Evolutionary conservation across 2,113 vertebrate genomes (phyloP).

Genomic region (Gyps fulvus): DNA sequence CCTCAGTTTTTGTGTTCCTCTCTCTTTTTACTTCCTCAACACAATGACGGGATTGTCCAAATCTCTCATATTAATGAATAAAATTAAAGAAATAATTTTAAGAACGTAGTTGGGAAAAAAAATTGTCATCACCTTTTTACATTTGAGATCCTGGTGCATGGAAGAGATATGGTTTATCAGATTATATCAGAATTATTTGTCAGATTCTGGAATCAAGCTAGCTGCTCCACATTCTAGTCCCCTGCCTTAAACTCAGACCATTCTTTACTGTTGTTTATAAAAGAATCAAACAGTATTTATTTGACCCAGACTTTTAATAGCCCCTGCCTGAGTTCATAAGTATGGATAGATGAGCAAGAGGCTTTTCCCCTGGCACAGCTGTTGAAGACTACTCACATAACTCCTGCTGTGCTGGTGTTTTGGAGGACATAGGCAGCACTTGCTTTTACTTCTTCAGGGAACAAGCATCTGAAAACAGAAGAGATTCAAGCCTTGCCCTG

Average conservation of each 20-base stretch:
- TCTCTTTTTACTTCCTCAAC: background rate
- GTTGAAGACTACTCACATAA: background rate
- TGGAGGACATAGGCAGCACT: background rate
- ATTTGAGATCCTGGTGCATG: background rate
- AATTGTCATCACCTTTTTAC: background rate
- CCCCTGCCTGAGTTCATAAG: background rate
- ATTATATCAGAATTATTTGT: background rate
- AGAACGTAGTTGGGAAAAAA: background rate
- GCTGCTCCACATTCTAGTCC: background rate
- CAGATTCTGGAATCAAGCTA: background rate
- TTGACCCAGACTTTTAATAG: background rate
- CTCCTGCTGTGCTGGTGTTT: background rate
- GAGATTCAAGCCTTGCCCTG: background rate
- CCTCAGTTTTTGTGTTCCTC: background rate
- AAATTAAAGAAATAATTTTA: background rate
- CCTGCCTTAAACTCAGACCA: background rate
- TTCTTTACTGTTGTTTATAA: constrained; percentile 11
- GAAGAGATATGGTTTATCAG: background rate
- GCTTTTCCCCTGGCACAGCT: background rate
- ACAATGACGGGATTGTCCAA: background rate
- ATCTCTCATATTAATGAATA: background rate
- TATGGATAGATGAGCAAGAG: background rate
- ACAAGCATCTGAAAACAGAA: background rate
- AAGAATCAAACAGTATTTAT: constrained; percentile 11
- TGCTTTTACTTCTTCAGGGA: background rate